A percentile compares a stretch with the other conserved stretches of the same genome.
These are phyloP conservation scores for Trinorchestia longiramus DNA, from an alignment of 1,140 invertebrate genomes.

Conservation along the genomic window DNA sequence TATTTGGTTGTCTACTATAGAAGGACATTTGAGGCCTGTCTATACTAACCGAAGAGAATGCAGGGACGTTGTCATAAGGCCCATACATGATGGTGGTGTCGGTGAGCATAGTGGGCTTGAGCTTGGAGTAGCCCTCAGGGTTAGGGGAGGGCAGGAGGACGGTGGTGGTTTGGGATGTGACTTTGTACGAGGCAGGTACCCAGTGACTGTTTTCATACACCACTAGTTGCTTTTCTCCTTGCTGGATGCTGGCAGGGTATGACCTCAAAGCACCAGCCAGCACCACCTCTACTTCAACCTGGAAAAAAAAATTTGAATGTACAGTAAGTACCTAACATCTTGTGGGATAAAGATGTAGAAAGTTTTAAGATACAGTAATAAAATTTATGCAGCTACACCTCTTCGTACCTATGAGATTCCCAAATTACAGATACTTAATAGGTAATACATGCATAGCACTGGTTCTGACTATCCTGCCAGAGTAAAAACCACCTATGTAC, in stretches of 20 bases:
- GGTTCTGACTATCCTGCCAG: no score
- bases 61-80: constrained; percentile 82
- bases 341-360: neutral
- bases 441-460: no score
- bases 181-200: constrained; percentile 85
- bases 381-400: neutral
- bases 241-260: constrained; percentile 86
- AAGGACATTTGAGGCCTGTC: neutral
- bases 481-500: no score
- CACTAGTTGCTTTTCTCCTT: constrained; percentile 94
- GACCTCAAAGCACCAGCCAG: constrained; percentile 82
- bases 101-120: constrained; percentile 84
- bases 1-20: neutral
- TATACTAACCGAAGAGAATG: constrained; percentile 72
- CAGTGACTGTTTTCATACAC: constrained; percentile 87
- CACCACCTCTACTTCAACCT: constrained; percentile 80
- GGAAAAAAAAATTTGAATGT: constrained; percentile 43
- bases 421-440: no score
- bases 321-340: neutral
- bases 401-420: neutral
- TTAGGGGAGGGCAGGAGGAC: constrained; percentile 82
- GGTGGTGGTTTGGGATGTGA: constrained; percentile 83
- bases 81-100: constrained; percentile 89
- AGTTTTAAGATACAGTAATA: neutral
- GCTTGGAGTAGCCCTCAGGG: constrained; percentile 85